Conservation (phyloP, 2,797 vertebrate species). For the Sebastes miniatus region DNA sequence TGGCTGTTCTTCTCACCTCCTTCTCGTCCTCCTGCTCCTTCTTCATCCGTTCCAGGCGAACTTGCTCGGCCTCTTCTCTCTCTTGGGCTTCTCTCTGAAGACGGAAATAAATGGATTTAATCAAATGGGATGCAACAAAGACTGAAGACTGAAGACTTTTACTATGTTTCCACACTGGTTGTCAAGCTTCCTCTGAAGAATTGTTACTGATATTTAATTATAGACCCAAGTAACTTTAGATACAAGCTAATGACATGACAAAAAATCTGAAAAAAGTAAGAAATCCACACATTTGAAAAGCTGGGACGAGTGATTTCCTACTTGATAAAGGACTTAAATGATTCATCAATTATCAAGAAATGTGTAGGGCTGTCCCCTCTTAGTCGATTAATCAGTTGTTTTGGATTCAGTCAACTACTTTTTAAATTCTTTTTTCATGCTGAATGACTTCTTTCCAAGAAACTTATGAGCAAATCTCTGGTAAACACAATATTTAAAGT, state of each 20-base stretch:
- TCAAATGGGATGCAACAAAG: neutral
- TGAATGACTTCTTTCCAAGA: no score
- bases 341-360: no score
- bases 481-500: no score
- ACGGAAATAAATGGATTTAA: slow-evolving; percentile 38
- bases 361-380: no score
- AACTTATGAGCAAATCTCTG: no score
- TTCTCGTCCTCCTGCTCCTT: slow-evolving; percentile 98
- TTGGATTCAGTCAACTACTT: no score
- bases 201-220: neutral
- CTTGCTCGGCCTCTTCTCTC: slow-evolving; percentile 96
- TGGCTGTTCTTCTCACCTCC: slow-evolving; percentile 83
- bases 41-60: slow-evolving; percentile 93
- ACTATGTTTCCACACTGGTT: neutral
- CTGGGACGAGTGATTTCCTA: neutral
- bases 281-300: neutral
- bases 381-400: no score
- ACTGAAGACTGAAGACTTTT: neutral
- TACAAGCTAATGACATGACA: neutral
- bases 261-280: neutral
- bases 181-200: neutral
- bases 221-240: neutral
- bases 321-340: no score
- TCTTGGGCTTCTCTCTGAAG: slow-evolving; percentile 96
- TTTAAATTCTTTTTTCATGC: no score